Percentiles rank a stretch among this genome's conserved stretches.
Evolutionary conservation across 2,113 vertebrate genomes (phyloP).

Genomic region (Canis aureus): DNA sequence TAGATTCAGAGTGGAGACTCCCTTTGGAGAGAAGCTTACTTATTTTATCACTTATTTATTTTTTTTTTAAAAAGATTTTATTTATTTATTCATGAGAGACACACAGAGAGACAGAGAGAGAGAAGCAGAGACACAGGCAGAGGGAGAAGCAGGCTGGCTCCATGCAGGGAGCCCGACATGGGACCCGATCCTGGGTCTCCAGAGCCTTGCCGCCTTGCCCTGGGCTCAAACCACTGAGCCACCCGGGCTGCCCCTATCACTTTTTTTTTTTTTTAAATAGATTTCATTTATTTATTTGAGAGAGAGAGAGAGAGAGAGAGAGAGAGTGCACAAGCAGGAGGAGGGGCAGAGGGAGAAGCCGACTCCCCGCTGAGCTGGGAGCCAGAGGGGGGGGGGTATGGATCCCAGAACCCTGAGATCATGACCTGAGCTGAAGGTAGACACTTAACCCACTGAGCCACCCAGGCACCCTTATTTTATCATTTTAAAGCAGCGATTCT

Average conservation of each 20-base stretch:
- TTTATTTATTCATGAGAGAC: not conserved
- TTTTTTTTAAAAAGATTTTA: not conserved
- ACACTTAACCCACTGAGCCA: not conserved
- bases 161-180: too few relatives aligned
- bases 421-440: not conserved
- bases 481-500: not conserved
- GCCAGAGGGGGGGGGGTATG: not conserved
- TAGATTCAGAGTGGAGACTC: not conserved
- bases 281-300: not conserved
- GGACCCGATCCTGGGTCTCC: too few relatives aligned
- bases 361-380: not conserved
- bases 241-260: too few relatives aligned
- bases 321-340: not conserved
- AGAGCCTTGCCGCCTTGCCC: too few relatives aligned
- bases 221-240: too few relatives aligned
- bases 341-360: not conserved
- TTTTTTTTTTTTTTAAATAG: too few relatives aligned
- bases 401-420: not conserved
- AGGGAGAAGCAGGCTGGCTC: not conserved
- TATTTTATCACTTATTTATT: not conserved
- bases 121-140: not conserved
- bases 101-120: too few relatives aligned
- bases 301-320: too few relatives aligned
- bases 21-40: conserved; percentile 15
- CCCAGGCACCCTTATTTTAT: not conserved